Percentiles rank a stretch among this genome's conserved stretches.
phyloP scores from a whole-genome alignment of 2,888 invertebrate genomes.

The Bembecia ichneumoniformis region DNA sequence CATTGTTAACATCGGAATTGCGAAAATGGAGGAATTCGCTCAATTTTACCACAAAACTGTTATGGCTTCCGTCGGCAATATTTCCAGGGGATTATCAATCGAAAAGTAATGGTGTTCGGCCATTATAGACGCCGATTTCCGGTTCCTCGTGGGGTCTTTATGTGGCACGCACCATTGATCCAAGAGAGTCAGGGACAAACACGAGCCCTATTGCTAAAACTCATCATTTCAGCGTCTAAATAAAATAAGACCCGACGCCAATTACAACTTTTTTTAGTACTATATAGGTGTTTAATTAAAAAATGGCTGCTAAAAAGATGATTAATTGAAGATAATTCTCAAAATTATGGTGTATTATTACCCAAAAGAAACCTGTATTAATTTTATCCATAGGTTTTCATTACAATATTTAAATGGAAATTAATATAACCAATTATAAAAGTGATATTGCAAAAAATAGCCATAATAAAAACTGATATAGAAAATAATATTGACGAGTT shows the following conservation, averaged over 20 bases:
- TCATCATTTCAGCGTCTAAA: not conserved
- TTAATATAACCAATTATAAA: no score
- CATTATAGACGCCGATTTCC: conserved; percentile 70
- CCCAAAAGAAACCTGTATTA: no score
- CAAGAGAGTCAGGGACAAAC: conserved; percentile 12
- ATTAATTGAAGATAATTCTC: no score
- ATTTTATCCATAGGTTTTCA: no score
- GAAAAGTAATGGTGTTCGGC: conserved; percentile 66
- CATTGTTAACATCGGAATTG: not conserved
- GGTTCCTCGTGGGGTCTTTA: conserved; percentile 58
- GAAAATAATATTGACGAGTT: conserved; percentile 1
- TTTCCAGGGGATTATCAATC: conserved; percentile 68
- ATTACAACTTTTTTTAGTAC: no score
- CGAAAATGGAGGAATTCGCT: conserved; percentile 34
- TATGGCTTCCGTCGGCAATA: conserved; percentile 66
- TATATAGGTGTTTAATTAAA: no score
- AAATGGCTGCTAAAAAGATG: no score
- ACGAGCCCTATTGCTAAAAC: conserved; percentile 7
- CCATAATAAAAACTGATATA: not conserved
- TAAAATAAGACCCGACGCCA: no score
- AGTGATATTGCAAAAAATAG: no score
- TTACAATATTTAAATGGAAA: no score
- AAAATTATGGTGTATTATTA: no score
- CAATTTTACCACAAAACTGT: conserved; percentile 71
- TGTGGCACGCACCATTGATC: conserved; percentile 57